Conservation (phyloP, 2,797 vertebrate genomes). For the Eutrigla gurnardus region DNA sequence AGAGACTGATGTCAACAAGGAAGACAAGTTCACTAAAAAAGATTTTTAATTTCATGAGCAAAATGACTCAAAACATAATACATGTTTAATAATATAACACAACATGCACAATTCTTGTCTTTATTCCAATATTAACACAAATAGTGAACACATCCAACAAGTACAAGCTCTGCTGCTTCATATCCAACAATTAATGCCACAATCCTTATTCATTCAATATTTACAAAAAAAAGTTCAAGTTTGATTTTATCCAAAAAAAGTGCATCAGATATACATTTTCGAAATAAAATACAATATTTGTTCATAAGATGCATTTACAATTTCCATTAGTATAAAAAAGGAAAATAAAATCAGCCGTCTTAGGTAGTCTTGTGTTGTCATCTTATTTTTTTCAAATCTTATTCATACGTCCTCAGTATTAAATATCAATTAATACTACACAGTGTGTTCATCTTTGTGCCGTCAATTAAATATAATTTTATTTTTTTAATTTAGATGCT, state of each 20-base stretch:
- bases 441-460: neutral
- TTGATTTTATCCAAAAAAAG: conserved; percentile 76
- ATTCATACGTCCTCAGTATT: neutral
- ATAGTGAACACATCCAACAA: neutral
- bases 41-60: neutral
- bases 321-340: neutral
- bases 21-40: neutral
- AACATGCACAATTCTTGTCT: neutral
- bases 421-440: neutral
- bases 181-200: conserved; percentile 31
- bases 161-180: neutral
- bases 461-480: neutral
- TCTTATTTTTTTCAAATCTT: neutral
- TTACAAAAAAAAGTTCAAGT: conserved; percentile 79
- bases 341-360: conserved; percentile 8
- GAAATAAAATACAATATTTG: conserved; percentile 35
- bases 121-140: conserved; percentile 18
- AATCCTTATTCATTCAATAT: conserved; percentile 57
- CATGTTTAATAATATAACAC: too few species aligned
- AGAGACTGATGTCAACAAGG: too few species aligned
- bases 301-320: conserved; percentile 46
- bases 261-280: conserved; percentile 68
- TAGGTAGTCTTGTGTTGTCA: conserved; percentile 43
- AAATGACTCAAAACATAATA: neutral
- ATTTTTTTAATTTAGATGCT: too few species aligned